Conservation (phyloP, 2,888 invertebrate species). For the Choreutis nemorana region DNA sequence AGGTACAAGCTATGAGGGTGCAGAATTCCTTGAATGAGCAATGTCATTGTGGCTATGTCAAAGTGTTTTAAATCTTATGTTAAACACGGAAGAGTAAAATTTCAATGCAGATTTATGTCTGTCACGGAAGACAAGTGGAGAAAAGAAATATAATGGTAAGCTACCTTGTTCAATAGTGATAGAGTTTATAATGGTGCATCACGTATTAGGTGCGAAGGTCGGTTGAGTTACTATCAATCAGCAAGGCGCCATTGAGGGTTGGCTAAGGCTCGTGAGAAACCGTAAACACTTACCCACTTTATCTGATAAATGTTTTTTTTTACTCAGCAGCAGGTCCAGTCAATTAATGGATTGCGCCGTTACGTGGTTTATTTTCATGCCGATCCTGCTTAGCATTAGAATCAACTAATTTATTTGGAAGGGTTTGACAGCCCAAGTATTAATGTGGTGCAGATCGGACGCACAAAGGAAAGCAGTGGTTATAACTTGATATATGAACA, state of each 20-base stretch:
- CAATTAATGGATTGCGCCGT: conserved; percentile 64
- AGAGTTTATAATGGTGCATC: too few relatives aligned
- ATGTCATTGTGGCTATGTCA: conserved; percentile 20
- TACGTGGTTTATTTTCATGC: conserved; percentile 55
- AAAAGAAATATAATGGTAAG: not conserved
- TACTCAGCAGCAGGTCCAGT: conserved; percentile 55
- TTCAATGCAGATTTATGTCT: not conserved
- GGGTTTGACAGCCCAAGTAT: conserved; percentile 48
- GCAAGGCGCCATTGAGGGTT: conserved; percentile 65
- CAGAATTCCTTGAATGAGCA: conserved; percentile 63
- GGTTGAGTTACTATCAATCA: conserved; percentile 60
- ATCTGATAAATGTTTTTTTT: conserved; percentile 59
- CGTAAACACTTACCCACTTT: conserved; percentile 64
- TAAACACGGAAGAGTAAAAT: not conserved
- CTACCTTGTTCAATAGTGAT: too few relatives aligned
- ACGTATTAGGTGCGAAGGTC: conserved; percentile 54
- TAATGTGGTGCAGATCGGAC: conserved; percentile 36
- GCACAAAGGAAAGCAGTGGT: conserved; percentile 28
- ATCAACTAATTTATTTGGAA: conserved; percentile 51
- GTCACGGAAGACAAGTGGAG: not conserved
- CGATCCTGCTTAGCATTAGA: conserved; percentile 45
- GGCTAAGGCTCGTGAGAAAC: conserved; percentile 61
- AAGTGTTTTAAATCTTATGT: too few relatives aligned
- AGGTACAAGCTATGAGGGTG: conserved; percentile 63
- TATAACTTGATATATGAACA: too few relatives aligned